Conservation (phyloP, 2,888 invertebrate species). For the Polyploca ridens region DNA sequence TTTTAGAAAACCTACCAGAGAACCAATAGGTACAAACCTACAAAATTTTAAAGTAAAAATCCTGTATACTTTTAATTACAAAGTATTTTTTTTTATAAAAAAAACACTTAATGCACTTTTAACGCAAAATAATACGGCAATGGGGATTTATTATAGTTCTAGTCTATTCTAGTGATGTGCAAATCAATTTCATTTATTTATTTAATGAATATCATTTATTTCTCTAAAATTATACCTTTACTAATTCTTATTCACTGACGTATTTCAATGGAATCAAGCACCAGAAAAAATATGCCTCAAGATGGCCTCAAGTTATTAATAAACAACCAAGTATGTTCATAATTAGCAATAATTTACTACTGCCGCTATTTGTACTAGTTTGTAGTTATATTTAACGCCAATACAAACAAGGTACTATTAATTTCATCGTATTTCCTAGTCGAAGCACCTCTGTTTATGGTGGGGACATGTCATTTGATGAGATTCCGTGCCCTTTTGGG, state of each 20-base stretch:
- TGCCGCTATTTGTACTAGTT: not conserved
- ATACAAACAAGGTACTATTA: not conserved
- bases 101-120: no score
- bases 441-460: not conserved
- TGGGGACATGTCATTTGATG: not conserved
- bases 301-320: not conserved
- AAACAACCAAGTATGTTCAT: conserved; percentile 3
- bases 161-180: no score
- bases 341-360: not conserved
- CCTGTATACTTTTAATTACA: no score
- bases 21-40: no score
- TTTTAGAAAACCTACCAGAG: no score
- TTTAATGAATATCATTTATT: no score
- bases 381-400: not conserved
- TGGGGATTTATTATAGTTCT: no score
- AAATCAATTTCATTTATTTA: no score
- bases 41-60: no score
- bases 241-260: not conserved
- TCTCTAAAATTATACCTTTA: no score
- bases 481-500: not conserved
- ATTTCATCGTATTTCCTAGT: not conserved
- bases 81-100: no score
- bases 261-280: not conserved
- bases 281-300: not conserved
- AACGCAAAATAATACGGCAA: no score